phyloP scores from a whole-genome alignment of 2,888 invertebrate genomes.

The Choreutis nemorana region DNA sequence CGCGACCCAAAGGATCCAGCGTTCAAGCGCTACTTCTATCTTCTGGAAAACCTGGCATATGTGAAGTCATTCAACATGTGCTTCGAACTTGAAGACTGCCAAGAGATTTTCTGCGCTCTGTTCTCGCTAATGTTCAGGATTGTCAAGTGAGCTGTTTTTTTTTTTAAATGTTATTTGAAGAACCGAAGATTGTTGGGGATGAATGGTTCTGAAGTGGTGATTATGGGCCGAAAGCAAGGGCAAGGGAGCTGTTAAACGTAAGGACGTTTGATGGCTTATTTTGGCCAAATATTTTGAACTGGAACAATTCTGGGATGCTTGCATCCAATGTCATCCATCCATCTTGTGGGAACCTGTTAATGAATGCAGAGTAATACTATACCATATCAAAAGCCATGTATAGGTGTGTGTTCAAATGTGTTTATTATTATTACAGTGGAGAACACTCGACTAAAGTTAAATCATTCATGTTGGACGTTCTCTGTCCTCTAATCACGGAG shows the following conservation, averaged over 20 bases:
- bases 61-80: constrained; percentile 99
- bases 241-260: too few relatives aligned
- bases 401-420: too few relatives aligned
- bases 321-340: too few relatives aligned
- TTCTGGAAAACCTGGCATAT: constrained; percentile 95
- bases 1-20: constrained; percentile 97
- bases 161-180: too few relatives aligned
- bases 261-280: too few relatives aligned
- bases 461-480: constrained; percentile 95
- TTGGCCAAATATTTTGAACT: too few relatives aligned
- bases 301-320: too few relatives aligned
- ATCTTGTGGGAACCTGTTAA: too few relatives aligned
- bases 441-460: constrained; percentile 97
- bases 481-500: constrained; percentile 93
- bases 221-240: too few relatives aligned
- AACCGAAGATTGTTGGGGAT: not conserved
- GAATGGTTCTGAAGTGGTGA: too few relatives aligned
- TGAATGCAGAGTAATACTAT: too few relatives aligned
- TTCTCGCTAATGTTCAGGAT: constrained; percentile 95
- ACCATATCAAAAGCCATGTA: too few relatives aligned
- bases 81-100: constrained; percentile 96
- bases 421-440: constrained; percentile 68
- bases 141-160: constrained; percentile 79
- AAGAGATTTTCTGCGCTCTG: constrained; percentile 93
- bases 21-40: constrained; percentile 96